These are phyloP conservation scores for Diplodus puntazzo DNA, from an alignment of 2,797 vertebrate species.

Conservation along the genomic window DNA sequence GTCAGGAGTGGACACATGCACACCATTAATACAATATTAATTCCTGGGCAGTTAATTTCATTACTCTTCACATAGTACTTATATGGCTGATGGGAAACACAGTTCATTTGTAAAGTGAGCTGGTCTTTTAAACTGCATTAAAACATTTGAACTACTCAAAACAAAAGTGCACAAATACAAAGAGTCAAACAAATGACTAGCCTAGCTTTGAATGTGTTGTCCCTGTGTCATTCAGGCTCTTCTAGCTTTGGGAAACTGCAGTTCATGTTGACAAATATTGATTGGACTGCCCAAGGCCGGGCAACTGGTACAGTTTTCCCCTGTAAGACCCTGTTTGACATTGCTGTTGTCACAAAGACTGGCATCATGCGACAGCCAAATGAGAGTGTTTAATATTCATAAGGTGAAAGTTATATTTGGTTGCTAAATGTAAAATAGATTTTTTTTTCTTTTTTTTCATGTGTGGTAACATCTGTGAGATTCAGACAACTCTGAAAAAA, in stretches of 20 bases:
- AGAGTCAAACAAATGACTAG: slow-evolving; percentile 39
- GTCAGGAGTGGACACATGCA: not conserved
- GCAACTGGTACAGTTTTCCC: slow-evolving; percentile 59
- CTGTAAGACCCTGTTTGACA: slow-evolving; percentile 76
- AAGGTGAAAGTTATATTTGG: slow-evolving; percentile 56
- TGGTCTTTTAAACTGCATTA: not conserved
- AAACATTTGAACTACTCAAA: slow-evolving; percentile 18
- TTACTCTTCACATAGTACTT: not conserved
- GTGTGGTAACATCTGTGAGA: slow-evolving; percentile 34
- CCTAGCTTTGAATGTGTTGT: slow-evolving; percentile 43
- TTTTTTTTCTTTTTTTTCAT: not conserved
- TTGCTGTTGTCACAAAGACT: slow-evolving; percentile 75
- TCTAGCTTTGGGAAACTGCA: slow-evolving; percentile 75
- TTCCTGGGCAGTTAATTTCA: not conserved
- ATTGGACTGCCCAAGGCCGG: slow-evolving; percentile 75
- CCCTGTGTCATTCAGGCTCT: slow-evolving; percentile 59
- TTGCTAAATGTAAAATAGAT: slow-evolving; percentile 30
- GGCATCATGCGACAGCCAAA: slow-evolving; percentile 61
- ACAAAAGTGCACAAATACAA: slow-evolving; percentile 11
- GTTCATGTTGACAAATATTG: slow-evolving; percentile 80
- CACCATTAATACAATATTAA: not conserved
- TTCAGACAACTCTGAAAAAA: not conserved
- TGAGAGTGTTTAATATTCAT: slow-evolving; percentile 72
- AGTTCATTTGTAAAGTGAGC: not conserved
- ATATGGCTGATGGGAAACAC: not conserved